Conservation (phyloP, 1,140 invertebrate genomes). For the Nephila pilipes region DNA sequence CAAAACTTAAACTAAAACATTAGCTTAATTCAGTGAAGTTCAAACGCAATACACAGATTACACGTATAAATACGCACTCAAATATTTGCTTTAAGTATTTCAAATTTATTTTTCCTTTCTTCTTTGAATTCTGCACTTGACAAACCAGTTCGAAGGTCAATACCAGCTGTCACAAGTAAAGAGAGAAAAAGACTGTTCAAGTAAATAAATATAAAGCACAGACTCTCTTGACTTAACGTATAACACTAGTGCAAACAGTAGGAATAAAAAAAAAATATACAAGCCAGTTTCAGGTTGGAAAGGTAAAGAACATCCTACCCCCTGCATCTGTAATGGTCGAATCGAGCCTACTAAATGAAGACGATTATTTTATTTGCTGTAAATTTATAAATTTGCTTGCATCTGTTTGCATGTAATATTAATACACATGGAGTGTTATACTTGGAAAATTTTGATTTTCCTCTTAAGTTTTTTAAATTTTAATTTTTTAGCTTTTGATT, state of each 20-base stretch:
- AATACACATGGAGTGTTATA: no score
- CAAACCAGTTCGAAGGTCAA: constrained; percentile 12
- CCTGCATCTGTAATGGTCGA: background rate
- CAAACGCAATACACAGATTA: background rate
- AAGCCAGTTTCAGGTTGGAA: background rate
- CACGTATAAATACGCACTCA: background rate
- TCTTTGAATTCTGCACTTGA: background rate
- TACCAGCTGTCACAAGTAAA: background rate
- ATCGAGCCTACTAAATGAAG: no score
- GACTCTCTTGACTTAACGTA: background rate
- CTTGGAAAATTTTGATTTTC: no score
- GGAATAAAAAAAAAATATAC: background rate
- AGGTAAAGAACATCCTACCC: background rate
- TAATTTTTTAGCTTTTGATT: no score
- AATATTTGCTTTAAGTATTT: constrained; percentile 15
- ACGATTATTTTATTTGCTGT: no score
- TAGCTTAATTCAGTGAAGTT: background rate
- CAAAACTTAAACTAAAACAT: background rate
- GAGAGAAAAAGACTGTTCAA: constrained; percentile 9
- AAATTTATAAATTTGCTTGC: no score
- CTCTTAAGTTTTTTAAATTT: no score
- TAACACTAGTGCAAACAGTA: background rate
- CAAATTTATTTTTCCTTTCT: background rate
- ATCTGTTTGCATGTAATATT: no score
- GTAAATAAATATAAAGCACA: constrained; percentile 1